Conservation (phyloP, 2,888 invertebrate genomes). For the Norana najaformis region DNA sequence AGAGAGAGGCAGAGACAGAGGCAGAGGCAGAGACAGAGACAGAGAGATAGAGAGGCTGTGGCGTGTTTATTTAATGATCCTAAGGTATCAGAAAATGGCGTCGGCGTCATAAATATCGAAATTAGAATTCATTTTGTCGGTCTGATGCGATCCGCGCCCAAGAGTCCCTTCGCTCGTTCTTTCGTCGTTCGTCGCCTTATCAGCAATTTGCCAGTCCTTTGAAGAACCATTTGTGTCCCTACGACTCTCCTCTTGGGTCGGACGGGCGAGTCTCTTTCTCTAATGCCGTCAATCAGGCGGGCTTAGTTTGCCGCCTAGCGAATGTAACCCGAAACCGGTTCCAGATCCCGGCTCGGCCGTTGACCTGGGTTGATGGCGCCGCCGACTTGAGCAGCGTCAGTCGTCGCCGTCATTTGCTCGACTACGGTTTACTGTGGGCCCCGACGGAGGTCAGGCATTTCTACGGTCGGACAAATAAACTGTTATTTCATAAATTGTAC, state of each 20-base stretch:
- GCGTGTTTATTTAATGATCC: not conserved
- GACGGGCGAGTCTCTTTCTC: not conserved
- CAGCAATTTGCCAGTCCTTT: not conserved
- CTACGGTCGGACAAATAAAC: not conserved
- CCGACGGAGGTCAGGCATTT: not conserved
- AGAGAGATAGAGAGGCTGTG: not conserved
- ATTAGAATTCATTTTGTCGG: not conserved
- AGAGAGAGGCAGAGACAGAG: too few relatives aligned
- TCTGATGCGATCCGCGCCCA: too few relatives aligned
- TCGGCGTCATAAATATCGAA: not conserved
- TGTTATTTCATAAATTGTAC: slow-evolving; percentile 13
- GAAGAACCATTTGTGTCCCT: not conserved
- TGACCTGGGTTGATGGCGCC: not conserved
- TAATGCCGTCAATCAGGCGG: not conserved
- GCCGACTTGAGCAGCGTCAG: not conserved
- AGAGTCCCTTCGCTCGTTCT: not conserved
- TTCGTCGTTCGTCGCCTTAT: not conserved
- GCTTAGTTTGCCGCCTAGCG: not conserved
- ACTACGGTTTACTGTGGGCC: not conserved
- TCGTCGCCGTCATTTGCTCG: not conserved
- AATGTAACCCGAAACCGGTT: not conserved
- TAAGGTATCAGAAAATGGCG: not conserved
- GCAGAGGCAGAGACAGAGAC: not conserved
- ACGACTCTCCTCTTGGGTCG: not conserved
- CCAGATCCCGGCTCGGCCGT: not conserved